Evolutionary conservation across 2,113 vertebrate species (phyloP).

Genomic region (Trichomycterus rosablanca): DNA sequence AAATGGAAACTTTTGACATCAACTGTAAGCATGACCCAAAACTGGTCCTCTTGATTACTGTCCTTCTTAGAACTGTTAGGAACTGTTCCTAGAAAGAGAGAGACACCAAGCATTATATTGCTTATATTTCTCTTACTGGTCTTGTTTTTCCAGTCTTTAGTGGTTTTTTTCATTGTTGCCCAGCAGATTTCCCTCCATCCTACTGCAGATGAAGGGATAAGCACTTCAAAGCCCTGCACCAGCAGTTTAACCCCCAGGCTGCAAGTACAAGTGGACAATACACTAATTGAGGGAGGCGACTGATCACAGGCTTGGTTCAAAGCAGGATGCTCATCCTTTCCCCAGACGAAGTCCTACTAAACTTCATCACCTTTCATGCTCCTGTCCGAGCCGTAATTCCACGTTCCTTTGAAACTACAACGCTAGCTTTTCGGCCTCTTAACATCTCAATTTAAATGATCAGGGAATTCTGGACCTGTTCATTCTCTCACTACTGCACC

Average conservation of each 20-base stretch:
- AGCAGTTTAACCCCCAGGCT: conserved; percentile 86
- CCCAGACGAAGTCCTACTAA: conserved; percentile 80
- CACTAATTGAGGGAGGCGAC: conserved; percentile 97
- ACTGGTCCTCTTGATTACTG: no score
- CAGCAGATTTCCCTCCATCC: conserved; percentile 86
- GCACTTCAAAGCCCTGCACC: conserved; percentile 95
- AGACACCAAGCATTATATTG: no score
- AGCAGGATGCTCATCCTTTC: conserved; percentile 79
- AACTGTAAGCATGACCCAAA: no score
- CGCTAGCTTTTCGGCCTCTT: conserved; percentile 46
- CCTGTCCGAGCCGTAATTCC: conserved; percentile 70
- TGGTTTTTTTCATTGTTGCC: conserved; percentile 82
- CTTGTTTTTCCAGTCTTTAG: no score
- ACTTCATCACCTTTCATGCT: conserved; percentile 95
- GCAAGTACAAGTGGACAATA: conserved; percentile 92
- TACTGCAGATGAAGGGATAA: conserved; percentile 99
- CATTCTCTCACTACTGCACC: no score
- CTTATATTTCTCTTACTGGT: no score
- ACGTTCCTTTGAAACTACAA: conserved; percentile 66
- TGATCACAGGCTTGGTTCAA: conserved; percentile 93
- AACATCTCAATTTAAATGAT: conserved; percentile 1
- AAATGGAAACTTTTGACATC: no score
- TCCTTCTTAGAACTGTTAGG: no score
- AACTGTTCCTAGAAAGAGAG: no score
- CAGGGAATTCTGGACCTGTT: background rate